Evolutionary conservation across 2,113 vertebrate genomes (phyloP).

Genomic region (Hymenochirus boettgeri): DNA sequence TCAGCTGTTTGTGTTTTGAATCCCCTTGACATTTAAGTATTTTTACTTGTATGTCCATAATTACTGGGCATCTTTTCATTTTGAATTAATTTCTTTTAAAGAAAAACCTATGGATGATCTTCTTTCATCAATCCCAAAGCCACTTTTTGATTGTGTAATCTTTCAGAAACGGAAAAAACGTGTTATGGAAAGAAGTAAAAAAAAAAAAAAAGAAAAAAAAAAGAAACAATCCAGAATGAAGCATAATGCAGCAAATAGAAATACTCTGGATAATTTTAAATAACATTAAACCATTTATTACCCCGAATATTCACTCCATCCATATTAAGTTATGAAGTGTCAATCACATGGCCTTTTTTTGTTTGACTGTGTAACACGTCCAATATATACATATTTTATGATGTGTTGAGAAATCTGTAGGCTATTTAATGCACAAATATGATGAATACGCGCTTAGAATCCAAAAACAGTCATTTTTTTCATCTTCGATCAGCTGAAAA

Average conservation of each 20-base stretch:
- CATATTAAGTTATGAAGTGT: background rate
- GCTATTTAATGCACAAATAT: too few relatives aligned
- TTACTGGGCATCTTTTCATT: constrained; percentile 20
- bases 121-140: constrained; percentile 19
- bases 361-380: background rate
- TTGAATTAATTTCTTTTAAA: constrained; percentile 18
- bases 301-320: background rate
- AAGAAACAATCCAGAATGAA: constrained; percentile 2
- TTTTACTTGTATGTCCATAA: constrained; percentile 6
- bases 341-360: background rate
- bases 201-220: too few relatives aligned
- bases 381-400: background rate
- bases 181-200: too few relatives aligned
- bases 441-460: background rate
- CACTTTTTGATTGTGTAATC: constrained; percentile 10
- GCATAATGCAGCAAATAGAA: background rate
- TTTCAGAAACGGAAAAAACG: background rate
- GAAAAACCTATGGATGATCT: constrained; percentile 26
- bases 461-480: background rate
- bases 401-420: too few relatives aligned
- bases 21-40: background rate
- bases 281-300: background rate
- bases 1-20: background rate
- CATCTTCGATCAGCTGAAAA: background rate
- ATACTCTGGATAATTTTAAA: too few relatives aligned